phyloP scores from a whole-genome alignment of 1,140 invertebrate genomes.

The Zophobas morio region DNA sequence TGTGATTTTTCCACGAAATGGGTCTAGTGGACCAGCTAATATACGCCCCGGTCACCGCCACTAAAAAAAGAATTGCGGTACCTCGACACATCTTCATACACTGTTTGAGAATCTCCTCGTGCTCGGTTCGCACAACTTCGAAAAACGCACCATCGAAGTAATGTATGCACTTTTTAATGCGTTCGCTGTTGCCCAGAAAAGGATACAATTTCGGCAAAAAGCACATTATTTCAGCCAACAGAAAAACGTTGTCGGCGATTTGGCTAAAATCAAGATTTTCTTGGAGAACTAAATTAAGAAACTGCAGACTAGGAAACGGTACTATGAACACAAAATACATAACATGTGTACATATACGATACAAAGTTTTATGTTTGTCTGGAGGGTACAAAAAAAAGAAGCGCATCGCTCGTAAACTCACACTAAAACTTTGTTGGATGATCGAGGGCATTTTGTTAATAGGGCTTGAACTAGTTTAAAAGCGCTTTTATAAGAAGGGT shows the following conservation, averaged over 20 bases:
- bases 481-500: neutral
- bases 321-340: conserved; percentile 41
- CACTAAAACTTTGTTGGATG: neutral
- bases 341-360: conserved; percentile 6
- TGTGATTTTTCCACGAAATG: conserved; percentile 34
- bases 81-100: conserved; percentile 11
- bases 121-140: conserved; percentile 1
- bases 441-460: neutral
- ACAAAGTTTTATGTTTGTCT: conserved; percentile 5
- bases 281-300: conserved; percentile 12
- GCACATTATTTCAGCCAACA: conserved; percentile 33
- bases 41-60: neutral
- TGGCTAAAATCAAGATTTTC: conserved; percentile 8
- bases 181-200: conserved; percentile 9
- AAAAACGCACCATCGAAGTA: conserved; percentile 20
- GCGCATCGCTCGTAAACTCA: conserved; percentile 13
- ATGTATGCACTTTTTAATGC: conserved; percentile 17
- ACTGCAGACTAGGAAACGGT: conserved; percentile 24
- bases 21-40: conserved; percentile 33
- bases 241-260: conserved; percentile 32
- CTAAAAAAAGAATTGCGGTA: conserved; percentile 26
- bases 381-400: conserved; percentile 32
- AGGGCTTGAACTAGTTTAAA: neutral
- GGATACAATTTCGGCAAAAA: conserved; percentile 25
- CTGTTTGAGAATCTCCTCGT: conserved; percentile 10